Base-by-base conservation (phyloP, 2,113 vertebrate species). In the Perca flavescens region DNA sequence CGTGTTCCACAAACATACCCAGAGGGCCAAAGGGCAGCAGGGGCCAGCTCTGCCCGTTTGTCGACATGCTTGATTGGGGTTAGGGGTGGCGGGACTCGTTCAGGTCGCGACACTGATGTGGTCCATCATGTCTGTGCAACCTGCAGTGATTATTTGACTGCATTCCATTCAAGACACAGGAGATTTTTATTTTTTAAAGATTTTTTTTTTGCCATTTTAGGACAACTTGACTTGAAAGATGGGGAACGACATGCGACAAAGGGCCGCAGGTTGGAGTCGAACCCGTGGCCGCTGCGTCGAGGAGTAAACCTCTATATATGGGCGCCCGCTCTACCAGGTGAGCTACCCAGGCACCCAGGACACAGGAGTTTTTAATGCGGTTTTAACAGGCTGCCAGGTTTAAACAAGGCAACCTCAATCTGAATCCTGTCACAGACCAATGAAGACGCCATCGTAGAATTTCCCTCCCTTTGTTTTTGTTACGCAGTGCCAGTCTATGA, bases 401-500 rank as follows among this genome's bases (percentile, higher is more conserved):
- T 75, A 87, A 88, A 86, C 74, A 74, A 76, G 70, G 62, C 49
- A n/a, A 75, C 88, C 86, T 80, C 67, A 50, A 79, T 81, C 76
- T 61, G 84, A 87, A 90, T 80, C 83, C 85, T 52, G 81, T 87
- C 83, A 82, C 88, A 88, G 73, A 58, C 81, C 61, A 16, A 73
- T 76, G 74, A 82, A 90, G 89, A 92, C 77, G 61, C 82, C 89
- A 49, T 88, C 60, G 75, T 82, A 85, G 89, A 92, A 77, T 88
- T 88, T 91, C 91, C 92, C 86, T 90, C 53, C 70, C 86, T 92
- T 92, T 93, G 91, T 93, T 92, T 91, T 89, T 87, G 76, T 92
- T 88, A 79, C 61, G 8, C 90, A 82, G 89, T 91, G 91, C 91
- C 88, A 90, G 92, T 89, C 84, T 90, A 81, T 89, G 85, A 89